Conservation (phyloP, 1,140 invertebrate genomes). For the Apis cerana region DNA sequence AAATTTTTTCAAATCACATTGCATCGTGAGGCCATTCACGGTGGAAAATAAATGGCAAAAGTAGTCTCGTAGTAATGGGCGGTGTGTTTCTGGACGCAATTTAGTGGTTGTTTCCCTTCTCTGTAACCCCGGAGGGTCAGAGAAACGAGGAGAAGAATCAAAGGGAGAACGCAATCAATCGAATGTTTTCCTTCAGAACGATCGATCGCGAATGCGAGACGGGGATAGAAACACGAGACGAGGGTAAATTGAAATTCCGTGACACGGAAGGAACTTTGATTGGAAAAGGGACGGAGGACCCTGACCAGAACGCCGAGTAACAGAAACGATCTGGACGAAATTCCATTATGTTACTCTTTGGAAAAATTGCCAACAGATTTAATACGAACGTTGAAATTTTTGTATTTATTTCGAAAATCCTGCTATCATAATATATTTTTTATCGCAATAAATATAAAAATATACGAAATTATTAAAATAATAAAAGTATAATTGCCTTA, state of each 20-base stretch:
- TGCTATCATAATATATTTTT: too few species aligned
- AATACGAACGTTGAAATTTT: too few species aligned
- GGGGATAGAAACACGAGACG: conserved; percentile 17
- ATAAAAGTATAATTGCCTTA: too few species aligned
- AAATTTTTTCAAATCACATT: too few species aligned
- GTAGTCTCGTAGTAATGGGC: neutral
- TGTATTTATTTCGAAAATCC: too few species aligned
- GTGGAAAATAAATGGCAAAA: neutral
- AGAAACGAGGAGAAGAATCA: conserved; percentile 51
- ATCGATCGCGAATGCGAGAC: conserved; percentile 1
- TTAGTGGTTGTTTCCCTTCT: conserved; percentile 17
- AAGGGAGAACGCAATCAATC: conserved; percentile 53
- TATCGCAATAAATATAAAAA: too few species aligned
- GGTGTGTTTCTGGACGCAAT: conserved; percentile 10
- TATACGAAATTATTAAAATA: too few species aligned
- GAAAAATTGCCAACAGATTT: neutral
- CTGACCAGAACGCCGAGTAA: neutral
- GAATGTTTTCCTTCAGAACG: conserved; percentile 53
- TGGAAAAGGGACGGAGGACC: conserved; percentile 15
- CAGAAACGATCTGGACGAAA: neutral
- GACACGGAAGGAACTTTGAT: conserved; percentile 54
- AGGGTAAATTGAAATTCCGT: conserved; percentile 58
- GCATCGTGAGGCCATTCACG: neutral
- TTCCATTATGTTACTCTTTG: too few species aligned
- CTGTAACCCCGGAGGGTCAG: conserved; percentile 42